Evolutionary conservation across 2,797 vertebrate genomes (phyloP), one percentile per base, ranked within the genome.

Genomic region (Microctenopoma stevenorrisi): DNA sequence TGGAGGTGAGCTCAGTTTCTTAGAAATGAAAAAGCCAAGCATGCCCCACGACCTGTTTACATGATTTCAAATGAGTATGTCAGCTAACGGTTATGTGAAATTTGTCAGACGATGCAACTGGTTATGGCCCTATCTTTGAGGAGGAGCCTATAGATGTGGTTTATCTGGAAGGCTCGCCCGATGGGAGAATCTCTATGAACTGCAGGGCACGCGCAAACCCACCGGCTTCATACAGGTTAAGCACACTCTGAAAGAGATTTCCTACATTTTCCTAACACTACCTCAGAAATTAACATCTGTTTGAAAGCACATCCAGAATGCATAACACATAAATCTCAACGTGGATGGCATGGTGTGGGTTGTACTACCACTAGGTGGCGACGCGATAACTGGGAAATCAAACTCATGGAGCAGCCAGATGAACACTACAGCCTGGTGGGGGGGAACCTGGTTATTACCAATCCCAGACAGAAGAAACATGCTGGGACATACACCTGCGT

Each of bases 61-160:
- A 1, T 18, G 7, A 35, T 61, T 50, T 58, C 12, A 5, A 16
- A 47, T 16, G 0, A 12, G 3, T 3, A 7, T 1, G 2, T 42
- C 2, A 8, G 0, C 14, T 72, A n/a, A 80, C 28, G 57, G 6
- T 66, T 30, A 7, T 64, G 16, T 58, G 7, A 15, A 49, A 51
- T 71, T 35, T 48, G 1, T 77, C 90, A 96, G 98, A 99, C 72
- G 97, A 98, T 72, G 96, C 96, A 33, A 98, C 96, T 83, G 96
- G 96, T 63, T 98, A 97, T 63, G 98, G 97, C 22, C 98, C 98
- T 0, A 95, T 99, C 86, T 99, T 99, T 94, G 97, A 99, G 90
- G 98, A 99, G 78, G 97, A 99, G 56, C 98, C 98, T 1, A 93
- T 97, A 56, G 96, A 99, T 85, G 96, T 97, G 14, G 95, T 99